Evolutionary conservation across 2,797 vertebrate genomes (phyloP).

Genomic region (Morelia viridis): DNA sequence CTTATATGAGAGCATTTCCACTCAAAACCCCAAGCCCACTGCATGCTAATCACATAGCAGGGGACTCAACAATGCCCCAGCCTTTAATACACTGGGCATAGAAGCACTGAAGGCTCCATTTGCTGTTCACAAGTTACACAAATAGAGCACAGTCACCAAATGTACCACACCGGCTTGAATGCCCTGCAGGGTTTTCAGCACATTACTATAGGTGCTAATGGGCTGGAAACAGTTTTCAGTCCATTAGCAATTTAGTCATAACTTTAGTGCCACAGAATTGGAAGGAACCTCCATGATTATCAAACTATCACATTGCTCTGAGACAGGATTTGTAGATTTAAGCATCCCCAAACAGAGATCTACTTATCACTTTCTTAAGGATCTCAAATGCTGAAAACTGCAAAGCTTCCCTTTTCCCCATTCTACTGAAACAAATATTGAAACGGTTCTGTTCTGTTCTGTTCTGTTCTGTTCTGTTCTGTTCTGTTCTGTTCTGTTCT

Average conservation of each 20-base stretch:
- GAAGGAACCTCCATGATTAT: not conserved
- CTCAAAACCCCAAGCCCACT: not conserved
- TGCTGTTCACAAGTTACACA: not conserved
- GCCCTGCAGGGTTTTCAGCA: slow-evolving; percentile 15
- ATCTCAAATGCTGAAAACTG: not conserved
- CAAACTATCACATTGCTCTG: not conserved
- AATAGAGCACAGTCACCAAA: slow-evolving; percentile 11
- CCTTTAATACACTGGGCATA: not conserved
- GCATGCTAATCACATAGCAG: not conserved
- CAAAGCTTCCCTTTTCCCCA: not conserved
- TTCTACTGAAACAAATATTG: not conserved
- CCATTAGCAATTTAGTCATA: slow-evolving; percentile 27
- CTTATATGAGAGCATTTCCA: not conserved
- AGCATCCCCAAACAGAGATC: not conserved
- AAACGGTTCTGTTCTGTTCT: too few relatives aligned
- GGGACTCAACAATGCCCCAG: not conserved
- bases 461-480: too few relatives aligned
- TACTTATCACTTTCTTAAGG: not conserved
- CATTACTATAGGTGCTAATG: slow-evolving; percentile 22
- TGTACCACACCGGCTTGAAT: not conserved
- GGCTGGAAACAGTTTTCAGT: slow-evolving; percentile 7
- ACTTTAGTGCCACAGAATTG: slow-evolving; percentile 6
- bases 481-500: not conserved
- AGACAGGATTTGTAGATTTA: not conserved
- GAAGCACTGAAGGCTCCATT: slow-evolving; percentile 2